phyloP scores from a whole-genome alignment of 2,888 invertebrate genomes.

The Synanthedon myopaeformis region DNA sequence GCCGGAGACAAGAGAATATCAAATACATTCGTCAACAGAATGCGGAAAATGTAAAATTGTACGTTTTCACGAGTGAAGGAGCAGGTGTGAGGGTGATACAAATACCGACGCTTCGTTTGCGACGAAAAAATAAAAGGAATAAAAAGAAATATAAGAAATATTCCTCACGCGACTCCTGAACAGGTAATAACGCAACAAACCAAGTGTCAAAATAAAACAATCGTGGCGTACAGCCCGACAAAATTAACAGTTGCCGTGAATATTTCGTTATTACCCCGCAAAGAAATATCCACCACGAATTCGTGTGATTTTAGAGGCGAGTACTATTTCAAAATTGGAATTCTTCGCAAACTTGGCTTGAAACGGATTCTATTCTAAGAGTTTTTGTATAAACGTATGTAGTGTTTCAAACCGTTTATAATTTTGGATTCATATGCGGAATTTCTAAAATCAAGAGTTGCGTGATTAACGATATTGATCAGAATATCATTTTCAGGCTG shows the following conservation, averaged over 20 bases:
- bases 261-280: not conserved
- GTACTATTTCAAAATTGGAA: constrained; percentile 30
- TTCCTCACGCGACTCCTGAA: constrained; percentile 19
- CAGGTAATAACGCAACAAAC: not conserved
- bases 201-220: constrained; percentile 1
- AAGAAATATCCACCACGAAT: constrained; percentile 6
- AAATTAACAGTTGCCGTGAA: not conserved
- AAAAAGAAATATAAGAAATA: constrained; percentile 20
- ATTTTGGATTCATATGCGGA: too few species aligned
- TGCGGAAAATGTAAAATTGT: constrained; percentile 58
- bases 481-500: too few species aligned
- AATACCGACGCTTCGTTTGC: constrained; percentile 6
- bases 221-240: not conserved
- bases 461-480: too few species aligned
- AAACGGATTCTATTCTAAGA: not conserved
- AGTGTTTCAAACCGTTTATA: too few species aligned
- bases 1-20: constrained; percentile 25
- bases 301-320: constrained; percentile 19
- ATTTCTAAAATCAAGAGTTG: too few species aligned
- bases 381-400: too few species aligned
- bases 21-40: constrained; percentile 34
- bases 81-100: constrained; percentile 46
- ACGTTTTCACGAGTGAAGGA: constrained; percentile 51
- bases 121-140: constrained; percentile 30
- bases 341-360: constrained; percentile 14